A percentile compares a stretch with the other conserved stretches of the same genome.
These are phyloP conservation scores for Acrobeloides nanus DNA, from an alignment of 2,888 invertebrate species.

Conservation along the genomic window DNA sequence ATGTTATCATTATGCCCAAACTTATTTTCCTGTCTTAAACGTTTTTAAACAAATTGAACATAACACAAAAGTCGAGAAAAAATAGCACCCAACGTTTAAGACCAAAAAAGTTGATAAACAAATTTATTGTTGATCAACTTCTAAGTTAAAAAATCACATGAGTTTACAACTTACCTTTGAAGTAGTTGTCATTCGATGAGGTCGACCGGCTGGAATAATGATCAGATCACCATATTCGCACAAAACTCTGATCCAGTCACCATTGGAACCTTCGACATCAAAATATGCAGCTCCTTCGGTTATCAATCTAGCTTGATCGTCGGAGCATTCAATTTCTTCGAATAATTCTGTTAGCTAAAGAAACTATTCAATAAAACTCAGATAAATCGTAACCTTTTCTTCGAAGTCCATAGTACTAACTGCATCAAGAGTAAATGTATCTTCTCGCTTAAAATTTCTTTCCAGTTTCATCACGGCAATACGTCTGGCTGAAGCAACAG, in stretches of 20 bases:
- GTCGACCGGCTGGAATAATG: constrained; percentile 85
- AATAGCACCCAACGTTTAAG: too few relatives aligned
- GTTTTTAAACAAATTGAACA: too few relatives aligned
- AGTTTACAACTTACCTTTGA: constrained; percentile 38
- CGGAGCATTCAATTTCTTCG: constrained; percentile 40
- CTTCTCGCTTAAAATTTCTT: constrained; percentile 45
- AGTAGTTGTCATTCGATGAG: constrained; percentile 76
- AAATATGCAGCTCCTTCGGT: constrained; percentile 49
- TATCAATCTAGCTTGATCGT: constrained; percentile 47
- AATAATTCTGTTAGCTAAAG: constrained; percentile 46
- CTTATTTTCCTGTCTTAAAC: too few relatives aligned
- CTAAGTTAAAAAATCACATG: not conserved
- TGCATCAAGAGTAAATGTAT: constrained; percentile 49
- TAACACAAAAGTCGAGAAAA: too few relatives aligned
- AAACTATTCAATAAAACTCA: not conserved
- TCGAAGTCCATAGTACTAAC: constrained; percentile 42
- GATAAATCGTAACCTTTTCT: constrained; percentile 42
- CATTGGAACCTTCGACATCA: constrained; percentile 57
- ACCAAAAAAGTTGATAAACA: too few relatives aligned
- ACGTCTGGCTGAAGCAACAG: constrained; percentile 38
- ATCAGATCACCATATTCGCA: constrained; percentile 77
- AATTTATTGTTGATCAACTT: not conserved
- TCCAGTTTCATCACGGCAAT: constrained; percentile 47
- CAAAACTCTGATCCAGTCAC: constrained; percentile 84
- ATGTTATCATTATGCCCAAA: too few relatives aligned